Conservation (phyloP, 2,888 invertebrate genomes). For the Schizaphis graminum region DNA sequence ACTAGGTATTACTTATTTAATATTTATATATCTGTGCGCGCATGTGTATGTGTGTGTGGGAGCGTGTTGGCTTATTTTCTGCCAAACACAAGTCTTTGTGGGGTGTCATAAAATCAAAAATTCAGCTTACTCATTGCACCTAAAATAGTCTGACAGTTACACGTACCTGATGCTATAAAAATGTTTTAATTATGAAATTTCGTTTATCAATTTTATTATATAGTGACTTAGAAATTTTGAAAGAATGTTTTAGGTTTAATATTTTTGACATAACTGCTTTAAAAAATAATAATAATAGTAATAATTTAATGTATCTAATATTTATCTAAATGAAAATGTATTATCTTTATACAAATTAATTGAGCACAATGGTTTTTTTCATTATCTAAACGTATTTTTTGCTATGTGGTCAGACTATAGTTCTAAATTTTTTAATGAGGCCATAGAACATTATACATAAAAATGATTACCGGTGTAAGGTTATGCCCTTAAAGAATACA, state of each 20-base stretch:
- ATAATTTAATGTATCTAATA: not conserved
- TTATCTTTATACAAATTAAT: not conserved
- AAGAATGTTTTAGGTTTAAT: not conserved
- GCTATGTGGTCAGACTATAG: not conserved
- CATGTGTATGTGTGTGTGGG: too few species aligned
- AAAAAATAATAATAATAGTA: too few species aligned
- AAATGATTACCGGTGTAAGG: not conserved
- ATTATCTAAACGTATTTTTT: not conserved
- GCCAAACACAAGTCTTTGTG: not conserved
- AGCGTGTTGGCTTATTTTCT: not conserved
- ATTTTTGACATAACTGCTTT: not conserved
- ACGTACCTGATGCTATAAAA: not conserved
- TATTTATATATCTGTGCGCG: not conserved
- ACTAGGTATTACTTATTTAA: not conserved
- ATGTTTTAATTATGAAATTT: not conserved
- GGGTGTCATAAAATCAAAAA: not conserved
- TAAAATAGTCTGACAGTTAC: not conserved
- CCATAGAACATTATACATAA: not conserved
- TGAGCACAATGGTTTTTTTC: not conserved
- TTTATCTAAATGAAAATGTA: not conserved
- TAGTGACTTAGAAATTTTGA: not conserved
- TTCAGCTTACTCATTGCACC: not conserved
- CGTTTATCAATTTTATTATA: not conserved
- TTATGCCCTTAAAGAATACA: not conserved
- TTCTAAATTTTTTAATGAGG: not conserved